A percentile compares a stretch with the other conserved stretches of the same genome.
Conservation (phyloP, 2,888 invertebrate species). For the Leucophenga montana region DNA sequence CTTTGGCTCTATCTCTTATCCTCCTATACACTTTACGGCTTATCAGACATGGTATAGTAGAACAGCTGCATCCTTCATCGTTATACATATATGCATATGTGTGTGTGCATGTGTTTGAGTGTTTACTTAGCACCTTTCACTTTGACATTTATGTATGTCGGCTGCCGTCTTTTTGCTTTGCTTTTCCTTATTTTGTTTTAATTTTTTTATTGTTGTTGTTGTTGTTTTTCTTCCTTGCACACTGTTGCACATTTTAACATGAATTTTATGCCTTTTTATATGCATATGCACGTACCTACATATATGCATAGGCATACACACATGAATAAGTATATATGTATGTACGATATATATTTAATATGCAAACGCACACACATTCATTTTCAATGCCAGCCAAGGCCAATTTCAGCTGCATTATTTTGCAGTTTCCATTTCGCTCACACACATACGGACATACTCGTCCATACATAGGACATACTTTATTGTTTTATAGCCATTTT, state of each 20-base stretch:
- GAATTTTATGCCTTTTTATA: neutral
- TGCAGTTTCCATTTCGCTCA: neutral
- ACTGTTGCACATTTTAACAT: conserved; percentile 7
- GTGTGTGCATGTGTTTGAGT: neutral
- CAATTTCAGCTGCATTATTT: conserved; percentile 1
- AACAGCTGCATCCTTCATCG: conserved; percentile 14
- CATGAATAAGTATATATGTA: too few species aligned
- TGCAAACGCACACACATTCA: neutral
- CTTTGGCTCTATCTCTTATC: neutral
- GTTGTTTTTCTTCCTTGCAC: neutral
- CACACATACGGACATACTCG: neutral
- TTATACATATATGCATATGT: neutral
- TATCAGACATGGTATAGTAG: too few species aligned
- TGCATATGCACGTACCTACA: neutral
- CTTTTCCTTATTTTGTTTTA: neutral
- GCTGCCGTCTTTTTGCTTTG: neutral
- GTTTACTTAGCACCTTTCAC: neutral
- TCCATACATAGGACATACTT: neutral
- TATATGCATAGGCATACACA: neutral
- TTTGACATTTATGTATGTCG: neutral
- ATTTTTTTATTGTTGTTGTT: neutral
- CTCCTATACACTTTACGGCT: neutral
- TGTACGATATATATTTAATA: too few species aligned
- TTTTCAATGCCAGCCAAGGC: conserved; percentile 3
- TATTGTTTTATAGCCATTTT: neutral